A percentile compares a stretch with the other conserved stretches of the same genome.
These are phyloP conservation scores for Hippotragus niger DNA, from an alignment of 2,113 vertebrate species.

Conservation along the genomic window DNA sequence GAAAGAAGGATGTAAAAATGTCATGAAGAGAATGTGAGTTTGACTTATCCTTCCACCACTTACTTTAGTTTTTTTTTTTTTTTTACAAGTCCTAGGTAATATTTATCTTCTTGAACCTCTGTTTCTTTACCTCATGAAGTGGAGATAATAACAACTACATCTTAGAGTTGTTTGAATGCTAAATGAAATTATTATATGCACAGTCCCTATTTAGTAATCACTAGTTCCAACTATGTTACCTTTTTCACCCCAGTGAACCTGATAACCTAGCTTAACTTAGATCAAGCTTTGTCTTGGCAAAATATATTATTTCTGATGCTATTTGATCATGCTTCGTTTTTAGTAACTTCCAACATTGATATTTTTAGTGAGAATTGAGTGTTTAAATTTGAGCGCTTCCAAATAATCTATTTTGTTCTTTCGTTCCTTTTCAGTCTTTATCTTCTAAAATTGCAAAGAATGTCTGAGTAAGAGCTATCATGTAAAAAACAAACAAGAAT, in stretches of 20 bases:
- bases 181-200: not conserved
- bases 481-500: not conserved
- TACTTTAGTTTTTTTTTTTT: not conserved
- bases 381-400: not conserved
- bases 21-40: not conserved
- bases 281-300: not conserved
- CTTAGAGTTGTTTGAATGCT: not conserved
- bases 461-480: not conserved
- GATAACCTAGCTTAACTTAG: not conserved
- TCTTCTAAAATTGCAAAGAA: constrained; percentile 40
- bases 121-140: not conserved
- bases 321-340: not conserved
- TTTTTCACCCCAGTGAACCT: not conserved
- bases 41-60: not conserved
- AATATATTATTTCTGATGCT: not conserved
- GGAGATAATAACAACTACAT: not conserved
- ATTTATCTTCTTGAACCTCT: not conserved
- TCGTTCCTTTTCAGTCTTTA: not conserved
- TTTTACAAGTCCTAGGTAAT: not conserved
- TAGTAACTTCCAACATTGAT: not conserved
- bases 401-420: not conserved
- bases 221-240: not conserved
- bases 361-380: constrained; percentile 8
- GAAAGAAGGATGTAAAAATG: not conserved
- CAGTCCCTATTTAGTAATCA: not conserved